A percentile compares a stretch with the other conserved stretches of the same genome.
Evolutionary conservation across 1,140 invertebrate genomes (phyloP).

Genomic region (Pectinophora gossypiella): DNA sequence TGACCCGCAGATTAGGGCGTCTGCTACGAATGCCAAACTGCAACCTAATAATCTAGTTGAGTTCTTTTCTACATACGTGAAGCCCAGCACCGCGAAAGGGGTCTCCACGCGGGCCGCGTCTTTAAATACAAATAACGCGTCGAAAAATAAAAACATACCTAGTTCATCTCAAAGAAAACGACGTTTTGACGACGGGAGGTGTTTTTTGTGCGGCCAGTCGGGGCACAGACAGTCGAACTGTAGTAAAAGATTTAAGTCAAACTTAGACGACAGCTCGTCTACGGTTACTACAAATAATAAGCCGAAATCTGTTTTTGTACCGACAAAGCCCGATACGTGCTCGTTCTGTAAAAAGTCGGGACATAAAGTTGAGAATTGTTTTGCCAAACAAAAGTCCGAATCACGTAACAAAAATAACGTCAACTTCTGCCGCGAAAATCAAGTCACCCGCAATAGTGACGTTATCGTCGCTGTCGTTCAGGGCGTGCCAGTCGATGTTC

Average conservation of each 20-base stretch:
- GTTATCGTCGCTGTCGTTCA: conserved; percentile 5
- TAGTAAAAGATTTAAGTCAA: neutral
- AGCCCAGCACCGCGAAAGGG: no score
- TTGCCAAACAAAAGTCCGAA: conserved; percentile 1
- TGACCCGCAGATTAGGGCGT: conserved; percentile 5
- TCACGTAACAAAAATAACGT: conserved; percentile 3
- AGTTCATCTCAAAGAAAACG: neutral
- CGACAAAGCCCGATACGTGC: neutral
- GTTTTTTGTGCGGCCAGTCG: neutral
- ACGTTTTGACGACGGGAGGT: neutral
- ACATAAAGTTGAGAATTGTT: neutral
- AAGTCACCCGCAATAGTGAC: neutral
- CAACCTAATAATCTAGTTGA: conserved; percentile 1
- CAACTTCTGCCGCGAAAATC: conserved; percentile 2
- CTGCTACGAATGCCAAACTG: conserved; percentile 10
- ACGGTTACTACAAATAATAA: neutral
- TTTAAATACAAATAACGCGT: no score
- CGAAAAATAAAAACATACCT: no score
- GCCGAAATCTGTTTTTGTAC: neutral
- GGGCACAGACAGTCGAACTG: conserved; percentile 5
- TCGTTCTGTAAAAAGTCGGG: conserved; percentile 5
- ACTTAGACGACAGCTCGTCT: neutral
- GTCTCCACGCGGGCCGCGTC: neutral
- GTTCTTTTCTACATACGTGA: conserved; percentile 4
- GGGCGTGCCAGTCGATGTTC: conserved; percentile 5